Percentiles rank a stretch among this genome's conserved stretches.
phyloP scores from a whole-genome alignment of 2,888 invertebrate genomes.

The Cataglyphis cursor region DNA sequence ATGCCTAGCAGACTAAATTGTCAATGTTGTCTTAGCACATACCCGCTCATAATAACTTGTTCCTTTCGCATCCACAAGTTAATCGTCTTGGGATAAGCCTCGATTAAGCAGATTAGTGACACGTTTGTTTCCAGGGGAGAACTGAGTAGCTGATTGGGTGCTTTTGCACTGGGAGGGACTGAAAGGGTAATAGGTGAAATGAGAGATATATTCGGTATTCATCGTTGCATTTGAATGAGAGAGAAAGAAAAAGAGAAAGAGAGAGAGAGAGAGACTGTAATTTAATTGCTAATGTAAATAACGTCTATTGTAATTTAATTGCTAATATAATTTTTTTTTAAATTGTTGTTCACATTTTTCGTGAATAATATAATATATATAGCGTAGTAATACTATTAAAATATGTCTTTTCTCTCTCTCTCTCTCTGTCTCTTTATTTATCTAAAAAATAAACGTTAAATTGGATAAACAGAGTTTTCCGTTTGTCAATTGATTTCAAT shows the following conservation, averaged over 20 bases:
- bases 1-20: conserved; percentile 16
- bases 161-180: conserved; percentile 91
- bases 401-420: not conserved
- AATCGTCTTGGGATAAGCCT: conserved; percentile 90
- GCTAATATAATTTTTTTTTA: conserved; percentile 19
- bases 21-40: conserved; percentile 75
- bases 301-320: conserved; percentile 1
- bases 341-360: not conserved
- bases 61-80: conserved; percentile 91
- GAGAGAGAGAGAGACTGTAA: not conserved
- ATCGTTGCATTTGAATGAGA: not conserved
- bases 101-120: conserved; percentile 90
- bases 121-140: conserved; percentile 90
- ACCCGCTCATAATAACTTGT: conserved; percentile 90
- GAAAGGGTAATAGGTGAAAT: conserved; percentile 65
- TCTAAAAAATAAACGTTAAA: conserved; percentile 1
- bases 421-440: not conserved
- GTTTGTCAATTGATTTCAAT: conserved; percentile 13
- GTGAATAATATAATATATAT: too few species aligned
- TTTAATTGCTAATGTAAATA: conserved; percentile 13
- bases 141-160: conserved; percentile 90
- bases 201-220: not conserved
- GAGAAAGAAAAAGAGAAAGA: too few species aligned
- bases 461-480: not conserved
- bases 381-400: not conserved